Conservation (phyloP, 2,113 vertebrate genomes). For the Chamaetylas fuelleborni region DNA sequence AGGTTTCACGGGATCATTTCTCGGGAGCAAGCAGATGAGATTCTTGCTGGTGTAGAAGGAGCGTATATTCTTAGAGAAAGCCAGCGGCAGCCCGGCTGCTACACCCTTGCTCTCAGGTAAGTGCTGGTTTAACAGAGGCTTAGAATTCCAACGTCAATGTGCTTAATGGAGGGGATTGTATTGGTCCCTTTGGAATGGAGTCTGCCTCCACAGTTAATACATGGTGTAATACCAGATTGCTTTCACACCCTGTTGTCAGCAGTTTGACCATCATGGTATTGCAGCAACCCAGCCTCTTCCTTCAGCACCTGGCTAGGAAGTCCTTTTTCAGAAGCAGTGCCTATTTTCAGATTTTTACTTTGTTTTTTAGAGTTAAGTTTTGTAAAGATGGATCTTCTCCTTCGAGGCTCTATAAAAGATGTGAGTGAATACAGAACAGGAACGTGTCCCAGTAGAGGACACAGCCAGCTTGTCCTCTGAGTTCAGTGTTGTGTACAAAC, state of each 20-base stretch:
- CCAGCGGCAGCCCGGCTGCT: conserved; percentile 93
- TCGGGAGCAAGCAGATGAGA: conserved; percentile 90
- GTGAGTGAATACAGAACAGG: background rate
- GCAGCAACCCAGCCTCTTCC: background rate
- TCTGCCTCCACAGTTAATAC: rapidly evolving
- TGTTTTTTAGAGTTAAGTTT: background rate
- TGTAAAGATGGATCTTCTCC: background rate
- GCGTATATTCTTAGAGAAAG: conserved; percentile 97
- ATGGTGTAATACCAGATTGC: background rate
- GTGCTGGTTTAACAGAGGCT: background rate
- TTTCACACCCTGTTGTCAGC: background rate
- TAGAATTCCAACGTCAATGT: background rate
- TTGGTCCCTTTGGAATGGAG: background rate
- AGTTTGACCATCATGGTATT: background rate
- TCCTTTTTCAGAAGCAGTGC: background rate
- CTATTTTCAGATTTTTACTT: background rate
- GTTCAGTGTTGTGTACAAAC: background rate
- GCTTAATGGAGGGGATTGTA: background rate
- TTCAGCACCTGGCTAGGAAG: background rate
- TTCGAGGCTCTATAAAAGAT: background rate
- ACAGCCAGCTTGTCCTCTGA: background rate
- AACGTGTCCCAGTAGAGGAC: rapidly evolving
- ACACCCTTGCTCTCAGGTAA: conserved; percentile 95
- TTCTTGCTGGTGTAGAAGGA: conserved; percentile 86
- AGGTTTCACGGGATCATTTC: conserved; percentile 97